Evolutionary conservation across 2,888 invertebrate species (phyloP), one percentile per base, ranked within the genome.

Genomic region (Acanthosepion esculentum): DNA sequence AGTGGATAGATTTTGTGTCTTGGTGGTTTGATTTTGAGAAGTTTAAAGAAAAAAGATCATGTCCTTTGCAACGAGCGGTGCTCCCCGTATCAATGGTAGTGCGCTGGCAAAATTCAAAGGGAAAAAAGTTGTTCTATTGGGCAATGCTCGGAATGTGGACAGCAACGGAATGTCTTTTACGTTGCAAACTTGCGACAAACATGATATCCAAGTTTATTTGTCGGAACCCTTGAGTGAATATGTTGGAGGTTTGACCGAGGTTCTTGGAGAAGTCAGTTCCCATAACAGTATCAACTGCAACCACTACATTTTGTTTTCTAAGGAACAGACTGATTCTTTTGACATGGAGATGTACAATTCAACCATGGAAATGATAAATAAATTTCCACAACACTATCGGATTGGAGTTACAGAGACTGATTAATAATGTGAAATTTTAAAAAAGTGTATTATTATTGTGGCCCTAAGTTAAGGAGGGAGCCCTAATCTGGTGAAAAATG

Each of bases 171-270:
- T 95, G 91, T 95, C 95, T 48, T 96, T 97, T 95, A 96, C 95
- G 15, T 94, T 97, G 94, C 96, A 96, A 48, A 96, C 96, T 29
- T 96, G 96, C 95, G 97, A 97, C 95, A 95, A 95, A 23, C 94
- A 95, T 91, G 96, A 96, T 94, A 95, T 96, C 7, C 94, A 95
- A 95, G 95, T 97, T 15, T 95, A 94, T 18, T 95, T 96, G 96
- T 96, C 96, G 93, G 96, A 96, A 95, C 97, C 97, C 18, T 94
- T 96, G 94, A 96, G 95, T 95, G 96, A 96, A 93, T 96, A 96
- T 95, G 96, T 96, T 78, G 94, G 96, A 53, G 96, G 96, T 18
- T 94, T 96, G 94, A 96, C 96, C 48, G 96, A 96, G 94, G 96
- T 96, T 15, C 96, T 96, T 94, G 96, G 96, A 23, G 95, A 95